Evolutionary conservation across 2,888 invertebrate species (phyloP), one percentile per base, ranked within the genome.

Genomic region (Ditylenchus weischeri): DNA sequence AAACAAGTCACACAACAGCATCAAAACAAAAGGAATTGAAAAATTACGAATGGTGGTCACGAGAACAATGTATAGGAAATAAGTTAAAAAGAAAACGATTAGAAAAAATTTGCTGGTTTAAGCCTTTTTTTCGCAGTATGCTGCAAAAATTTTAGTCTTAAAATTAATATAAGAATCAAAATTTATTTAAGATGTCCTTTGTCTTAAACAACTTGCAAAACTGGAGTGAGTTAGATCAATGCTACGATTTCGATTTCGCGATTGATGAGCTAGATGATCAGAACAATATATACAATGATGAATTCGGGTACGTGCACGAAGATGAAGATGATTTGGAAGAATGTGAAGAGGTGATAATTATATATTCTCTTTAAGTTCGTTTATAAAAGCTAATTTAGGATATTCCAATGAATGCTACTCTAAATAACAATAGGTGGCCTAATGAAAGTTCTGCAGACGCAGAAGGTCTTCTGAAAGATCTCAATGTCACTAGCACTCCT

Each of bases 141-240:
- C 2, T 29, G 29, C 29, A 29, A 29, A 29, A 29, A 29, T 29
- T 29, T 29, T 2, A 29, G 29, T 29, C 29, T 29, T 29, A 29
- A 29, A 29, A 29, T 29, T 5, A 29, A 29, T 29, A 29, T 29
- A 29, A 29, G 29, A 29, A 43, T 13, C 43, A 43, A 43, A 38
- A 67, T 48, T 63, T 29, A 49, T 67, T 36, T 57, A 35, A 68
- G 69, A n/a, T 62, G 29, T 68, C 69, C 4, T 68, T 50, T 61
- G 69, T 71, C 15, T 21, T 66, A 21, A 71, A 71, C 36, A 38
- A 65, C 35, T 18, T 57, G 15, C 23, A 54, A 54, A 23, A 23
- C 11, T 54, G 23, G 21, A 54, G 10, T 23, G 54, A 54, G 8
- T 11, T 2, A 11, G 54, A 54, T 54, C 54, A 23, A 23, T 23